phyloP scores from a whole-genome alignment of 2,113 vertebrate species.

The Cygnus buccinator region DNA sequence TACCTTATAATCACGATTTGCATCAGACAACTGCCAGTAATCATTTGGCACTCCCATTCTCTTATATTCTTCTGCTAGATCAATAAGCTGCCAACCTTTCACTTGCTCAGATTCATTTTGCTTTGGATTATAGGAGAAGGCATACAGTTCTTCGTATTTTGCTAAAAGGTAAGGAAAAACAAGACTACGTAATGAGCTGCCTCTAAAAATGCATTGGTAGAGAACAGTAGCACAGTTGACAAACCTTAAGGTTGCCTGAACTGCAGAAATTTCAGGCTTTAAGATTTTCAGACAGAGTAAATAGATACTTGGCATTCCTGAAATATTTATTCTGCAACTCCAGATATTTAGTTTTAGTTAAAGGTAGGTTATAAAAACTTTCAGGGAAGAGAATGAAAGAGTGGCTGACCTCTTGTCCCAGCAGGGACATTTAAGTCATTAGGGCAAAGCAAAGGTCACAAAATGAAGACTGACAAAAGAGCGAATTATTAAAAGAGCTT shows the following conservation, averaged over 20 bases:
- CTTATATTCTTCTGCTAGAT: slow-evolving; percentile 88
- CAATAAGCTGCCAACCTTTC: slow-evolving; percentile 92
- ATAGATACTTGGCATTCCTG: neutral
- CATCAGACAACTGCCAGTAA: slow-evolving; percentile 93
- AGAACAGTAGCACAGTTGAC: neutral
- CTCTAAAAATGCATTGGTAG: neutral
- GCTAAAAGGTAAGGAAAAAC: slow-evolving; percentile 26
- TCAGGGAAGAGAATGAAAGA: neutral
- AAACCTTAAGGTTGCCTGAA: neutral
- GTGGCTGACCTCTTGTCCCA: neutral
- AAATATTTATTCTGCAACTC: neutral
- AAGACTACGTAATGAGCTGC: neutral
- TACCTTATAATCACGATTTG: slow-evolving; percentile 95
- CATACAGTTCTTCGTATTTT: slow-evolving; percentile 90
- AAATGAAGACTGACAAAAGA: neutral
- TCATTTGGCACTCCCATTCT: slow-evolving; percentile 94
- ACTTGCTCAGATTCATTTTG: slow-evolving; percentile 91
- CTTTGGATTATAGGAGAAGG: slow-evolving; percentile 97
- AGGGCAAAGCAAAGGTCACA: neutral
- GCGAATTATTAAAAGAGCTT: neutral
- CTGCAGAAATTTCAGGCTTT: neutral
- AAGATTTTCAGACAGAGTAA: neutral
- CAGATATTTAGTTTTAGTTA: neutral
- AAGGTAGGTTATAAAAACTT: neutral
- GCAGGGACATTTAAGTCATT: neutral